A percentile compares a stretch with the other conserved stretches of the same genome.
phyloP scores from a whole-genome alignment of 2,113 vertebrate species.

The Raja brachyura region DNA sequence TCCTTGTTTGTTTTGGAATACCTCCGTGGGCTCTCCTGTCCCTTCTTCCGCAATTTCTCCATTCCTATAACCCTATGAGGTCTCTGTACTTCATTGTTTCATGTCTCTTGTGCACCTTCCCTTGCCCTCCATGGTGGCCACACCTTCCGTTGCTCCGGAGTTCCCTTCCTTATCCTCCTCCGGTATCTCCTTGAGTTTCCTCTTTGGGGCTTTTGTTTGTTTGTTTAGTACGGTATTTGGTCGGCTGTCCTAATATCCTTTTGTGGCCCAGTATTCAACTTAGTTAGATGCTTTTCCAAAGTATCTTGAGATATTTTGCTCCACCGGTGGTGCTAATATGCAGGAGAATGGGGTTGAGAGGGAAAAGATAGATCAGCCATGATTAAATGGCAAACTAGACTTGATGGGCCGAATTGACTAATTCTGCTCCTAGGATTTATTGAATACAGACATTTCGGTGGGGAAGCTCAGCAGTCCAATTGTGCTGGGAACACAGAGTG shows the following conservation, averaged over 20 bases:
- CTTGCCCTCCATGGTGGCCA: not conserved
- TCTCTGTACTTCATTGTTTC: not conserved
- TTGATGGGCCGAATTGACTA: too few species aligned
- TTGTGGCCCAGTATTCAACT: not conserved
- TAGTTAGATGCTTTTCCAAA: not conserved
- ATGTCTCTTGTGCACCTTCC: not conserved
- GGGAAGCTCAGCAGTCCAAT: not conserved
- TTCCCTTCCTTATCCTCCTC: not conserved
- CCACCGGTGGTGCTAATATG: too few species aligned
- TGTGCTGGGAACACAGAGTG: not conserved
- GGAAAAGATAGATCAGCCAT: too few species aligned
- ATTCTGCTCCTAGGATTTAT: too few species aligned
- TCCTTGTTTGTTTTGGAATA: not conserved
- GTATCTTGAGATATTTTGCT: not conserved
- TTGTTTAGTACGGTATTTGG: not conserved
- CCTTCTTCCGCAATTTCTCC: not conserved
- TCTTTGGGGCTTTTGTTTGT: not conserved
- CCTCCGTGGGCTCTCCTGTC: not conserved
- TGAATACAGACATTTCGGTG: too few species aligned
- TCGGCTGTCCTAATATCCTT: not conserved
- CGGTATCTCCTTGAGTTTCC: not conserved
- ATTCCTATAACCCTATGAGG: not conserved
- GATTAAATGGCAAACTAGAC: too few species aligned
- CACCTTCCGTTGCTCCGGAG: not conserved
- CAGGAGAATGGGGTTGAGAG: too few species aligned